Evolutionary conservation across 2,113 vertebrate species (phyloP).

Genomic region (Cheirogaleus medius): DNA sequence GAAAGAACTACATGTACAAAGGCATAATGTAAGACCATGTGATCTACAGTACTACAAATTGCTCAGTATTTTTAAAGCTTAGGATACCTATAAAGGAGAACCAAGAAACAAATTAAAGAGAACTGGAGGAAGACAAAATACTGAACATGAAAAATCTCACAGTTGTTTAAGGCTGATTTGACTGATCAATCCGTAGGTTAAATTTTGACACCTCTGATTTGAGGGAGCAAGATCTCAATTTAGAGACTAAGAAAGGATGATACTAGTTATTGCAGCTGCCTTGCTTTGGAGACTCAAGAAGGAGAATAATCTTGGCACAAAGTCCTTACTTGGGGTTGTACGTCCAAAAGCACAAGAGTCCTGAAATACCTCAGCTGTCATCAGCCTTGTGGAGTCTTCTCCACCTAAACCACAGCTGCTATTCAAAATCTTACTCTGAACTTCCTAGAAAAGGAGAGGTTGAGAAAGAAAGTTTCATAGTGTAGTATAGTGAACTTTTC

Average conservation of each 20-base stretch:
- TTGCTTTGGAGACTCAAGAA: neutral
- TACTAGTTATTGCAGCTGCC: neutral
- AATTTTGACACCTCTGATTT: neutral
- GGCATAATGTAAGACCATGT: neutral
- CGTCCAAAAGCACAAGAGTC: neutral
- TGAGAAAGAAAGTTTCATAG: neutral
- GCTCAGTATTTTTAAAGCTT: neutral
- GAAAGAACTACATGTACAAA: neutral
- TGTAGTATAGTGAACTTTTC: neutral
- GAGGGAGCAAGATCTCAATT: neutral
- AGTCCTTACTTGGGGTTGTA: neutral
- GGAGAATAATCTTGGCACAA: neutral
- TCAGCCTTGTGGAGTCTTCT: neutral
- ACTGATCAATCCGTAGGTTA: neutral
- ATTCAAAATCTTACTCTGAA: neutral
- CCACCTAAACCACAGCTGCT: neutral
- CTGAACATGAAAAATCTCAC: neutral
- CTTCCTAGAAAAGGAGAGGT: neutral
- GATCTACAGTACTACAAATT: neutral
- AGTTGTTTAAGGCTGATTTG: neutral
- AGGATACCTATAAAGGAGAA: neutral
- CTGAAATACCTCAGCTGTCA: neutral
- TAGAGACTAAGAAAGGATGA: neutral
- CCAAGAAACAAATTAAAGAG: constrained; percentile 10
- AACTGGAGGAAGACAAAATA: neutral